Evolutionary conservation across 2,888 invertebrate genomes (phyloP).

Genomic region (Ypsolopha scabrella): DNA sequence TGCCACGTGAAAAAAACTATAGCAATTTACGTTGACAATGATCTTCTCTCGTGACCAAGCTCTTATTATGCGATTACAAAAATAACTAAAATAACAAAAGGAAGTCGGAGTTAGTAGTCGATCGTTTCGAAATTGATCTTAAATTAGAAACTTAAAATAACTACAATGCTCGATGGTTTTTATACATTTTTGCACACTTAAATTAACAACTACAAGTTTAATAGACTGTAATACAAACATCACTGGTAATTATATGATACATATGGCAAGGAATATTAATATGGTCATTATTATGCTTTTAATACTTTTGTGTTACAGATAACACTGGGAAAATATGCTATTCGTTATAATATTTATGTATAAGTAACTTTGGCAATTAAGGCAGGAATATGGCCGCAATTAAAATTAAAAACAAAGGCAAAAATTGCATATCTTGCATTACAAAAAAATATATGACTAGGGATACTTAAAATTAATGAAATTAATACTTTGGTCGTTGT

Average conservation of each 20-base stretch:
- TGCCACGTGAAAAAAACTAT: too few relatives aligned
- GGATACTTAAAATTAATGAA: constrained; percentile 46
- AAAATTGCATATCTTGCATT: too few relatives aligned
- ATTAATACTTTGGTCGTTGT: constrained; percentile 65
- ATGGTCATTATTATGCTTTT: too few relatives aligned
- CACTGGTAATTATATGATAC: background rate
- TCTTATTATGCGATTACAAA: background rate
- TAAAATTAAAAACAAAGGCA: too few relatives aligned
- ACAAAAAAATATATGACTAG: constrained; percentile 37
- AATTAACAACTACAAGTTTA: background rate
- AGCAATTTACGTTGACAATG: too few relatives aligned
- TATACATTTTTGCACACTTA: constrained; percentile 12
- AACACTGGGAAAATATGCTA: too few relatives aligned
- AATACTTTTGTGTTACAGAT: too few relatives aligned
- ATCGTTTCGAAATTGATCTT: constrained; percentile 45
- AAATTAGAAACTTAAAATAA: constrained; percentile 27
- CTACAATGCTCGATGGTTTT: constrained; percentile 51
- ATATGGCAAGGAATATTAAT: constrained; percentile 1
- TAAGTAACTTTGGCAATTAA: constrained; percentile 7
- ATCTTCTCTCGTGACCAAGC: too few relatives aligned
- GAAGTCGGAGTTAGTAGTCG: constrained; percentile 45
- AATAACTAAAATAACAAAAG: constrained; percentile 20
- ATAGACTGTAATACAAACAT: too few relatives aligned
- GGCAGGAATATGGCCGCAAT: constrained; percentile 1
- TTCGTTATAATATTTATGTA: background rate